phyloP scores from a whole-genome alignment of 2,888 invertebrate species.

The Cephalotes varians region DNA sequence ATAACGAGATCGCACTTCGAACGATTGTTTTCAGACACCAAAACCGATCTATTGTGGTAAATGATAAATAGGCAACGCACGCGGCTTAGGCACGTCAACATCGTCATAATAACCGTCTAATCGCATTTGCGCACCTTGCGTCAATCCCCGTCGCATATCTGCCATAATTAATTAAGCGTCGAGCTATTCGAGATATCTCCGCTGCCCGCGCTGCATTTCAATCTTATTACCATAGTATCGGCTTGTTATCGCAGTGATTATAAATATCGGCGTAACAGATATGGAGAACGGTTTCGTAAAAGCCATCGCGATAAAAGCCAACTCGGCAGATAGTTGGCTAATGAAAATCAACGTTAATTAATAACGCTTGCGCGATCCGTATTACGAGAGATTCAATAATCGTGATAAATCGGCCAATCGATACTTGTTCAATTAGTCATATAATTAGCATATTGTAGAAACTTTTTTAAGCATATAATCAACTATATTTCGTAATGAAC shows the following conservation, averaged over 20 bases:
- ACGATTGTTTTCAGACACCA: neutral
- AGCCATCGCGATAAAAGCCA: constrained; percentile 5
- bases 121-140: constrained; percentile 46
- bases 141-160: constrained; percentile 42
- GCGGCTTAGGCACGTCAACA: constrained; percentile 13
- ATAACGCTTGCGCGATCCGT: constrained; percentile 13
- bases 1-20: neutral
- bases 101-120: constrained; percentile 40
- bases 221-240: constrained; percentile 36
- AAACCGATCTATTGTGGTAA: neutral
- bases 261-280: constrained; percentile 17
- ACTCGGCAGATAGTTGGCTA: constrained; percentile 1
- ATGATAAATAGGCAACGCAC: constrained; percentile 17
- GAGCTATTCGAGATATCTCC: constrained; percentile 24
- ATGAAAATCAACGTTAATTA: constrained; percentile 54
- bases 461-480: neutral
- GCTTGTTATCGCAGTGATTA: neutral
- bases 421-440: constrained; percentile 38
- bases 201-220: neutral
- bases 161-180: constrained; percentile 46
- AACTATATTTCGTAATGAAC: constrained; percentile 3
- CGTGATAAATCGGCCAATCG: neutral
- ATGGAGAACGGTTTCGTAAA: neutral
- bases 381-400: neutral
- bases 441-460: constrained; percentile 3